These are phyloP conservation scores for Labeo catla DNA, from an alignment of 2,113 vertebrate species.

Conservation along the genomic window DNA sequence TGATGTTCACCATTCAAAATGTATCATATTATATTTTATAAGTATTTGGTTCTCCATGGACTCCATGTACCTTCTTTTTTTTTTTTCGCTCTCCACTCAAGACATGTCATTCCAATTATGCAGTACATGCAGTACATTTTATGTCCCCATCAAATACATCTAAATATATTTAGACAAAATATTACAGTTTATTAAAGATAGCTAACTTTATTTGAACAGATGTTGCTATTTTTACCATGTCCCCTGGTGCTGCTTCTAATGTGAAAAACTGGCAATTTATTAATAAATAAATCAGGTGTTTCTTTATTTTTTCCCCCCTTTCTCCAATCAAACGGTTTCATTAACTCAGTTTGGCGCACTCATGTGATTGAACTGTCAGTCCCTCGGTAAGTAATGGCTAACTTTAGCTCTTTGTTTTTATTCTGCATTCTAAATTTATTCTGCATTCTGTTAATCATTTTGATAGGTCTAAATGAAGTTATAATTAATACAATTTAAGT, in stretches of 20 bases:
- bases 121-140: not conserved
- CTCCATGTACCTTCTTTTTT: not conserved
- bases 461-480: not conserved
- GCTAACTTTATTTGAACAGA: not conserved
- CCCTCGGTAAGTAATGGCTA: not conserved
- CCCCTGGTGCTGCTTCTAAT: not conserved
- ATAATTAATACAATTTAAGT: not conserved
- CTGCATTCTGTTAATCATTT: not conserved
- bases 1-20: not conserved
- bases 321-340: not conserved
- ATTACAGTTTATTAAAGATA: not conserved
- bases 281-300: not conserved
- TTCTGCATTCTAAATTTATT: not conserved
- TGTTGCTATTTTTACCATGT: not conserved
- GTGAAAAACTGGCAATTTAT: not conserved
- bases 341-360: not conserved
- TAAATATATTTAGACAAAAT: not conserved
- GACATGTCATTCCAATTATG: not conserved
- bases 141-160: not conserved
- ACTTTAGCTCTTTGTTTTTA: conserved; percentile 9
- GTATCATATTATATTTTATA: not conserved
- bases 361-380: not conserved
- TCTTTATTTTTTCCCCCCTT: not conserved
- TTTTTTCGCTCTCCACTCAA: not conserved
- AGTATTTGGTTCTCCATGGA: not conserved